Percentiles rank a stretch among this genome's conserved stretches.
These are phyloP conservation scores for Myrmecophaga tridactyla DNA, from an alignment of 2,113 vertebrate species.

Conservation along the genomic window DNA sequence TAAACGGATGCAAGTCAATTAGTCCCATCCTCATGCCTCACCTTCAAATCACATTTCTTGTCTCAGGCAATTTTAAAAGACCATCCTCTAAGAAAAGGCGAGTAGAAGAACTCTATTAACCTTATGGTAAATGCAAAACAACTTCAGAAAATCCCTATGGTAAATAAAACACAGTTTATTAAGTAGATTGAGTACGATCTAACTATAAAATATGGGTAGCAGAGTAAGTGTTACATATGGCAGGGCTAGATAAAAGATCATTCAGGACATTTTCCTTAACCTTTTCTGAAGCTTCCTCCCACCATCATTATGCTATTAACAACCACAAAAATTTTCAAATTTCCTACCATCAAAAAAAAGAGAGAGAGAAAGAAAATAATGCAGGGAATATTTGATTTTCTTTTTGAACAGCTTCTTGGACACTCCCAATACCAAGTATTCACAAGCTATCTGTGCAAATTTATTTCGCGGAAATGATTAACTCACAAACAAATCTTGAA, in stretches of 20 bases:
- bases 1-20: constrained; percentile 78
- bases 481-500: constrained; percentile 71
- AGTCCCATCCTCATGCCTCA: constrained; percentile 72
- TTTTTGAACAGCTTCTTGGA: constrained; percentile 59
- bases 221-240: constrained; percentile 83
- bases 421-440: constrained; percentile 59
- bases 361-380: too few species aligned
- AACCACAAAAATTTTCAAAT: constrained; percentile 80
- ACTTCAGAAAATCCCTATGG: constrained; percentile 79
- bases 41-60: constrained; percentile 64
- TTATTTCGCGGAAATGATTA: constrained; percentile 71
- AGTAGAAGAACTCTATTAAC: constrained; percentile 70
- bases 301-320: constrained; percentile 79
- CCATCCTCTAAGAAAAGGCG: constrained; percentile 65
- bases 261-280: constrained; percentile 76
- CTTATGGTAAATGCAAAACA: constrained; percentile 77
- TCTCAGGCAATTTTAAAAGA: constrained; percentile 69
- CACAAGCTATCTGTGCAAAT: constrained; percentile 75
- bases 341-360: constrained; percentile 65
- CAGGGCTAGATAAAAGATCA: constrained; percentile 82
- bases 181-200: constrained; percentile 80
- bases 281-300: constrained; percentile 52
- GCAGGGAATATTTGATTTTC: constrained; percentile 20
- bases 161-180: constrained; percentile 84
- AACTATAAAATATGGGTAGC: constrained; percentile 84